Conservation (phyloP, 2,888 invertebrate species). For the Antheraea assamensis region DNA sequence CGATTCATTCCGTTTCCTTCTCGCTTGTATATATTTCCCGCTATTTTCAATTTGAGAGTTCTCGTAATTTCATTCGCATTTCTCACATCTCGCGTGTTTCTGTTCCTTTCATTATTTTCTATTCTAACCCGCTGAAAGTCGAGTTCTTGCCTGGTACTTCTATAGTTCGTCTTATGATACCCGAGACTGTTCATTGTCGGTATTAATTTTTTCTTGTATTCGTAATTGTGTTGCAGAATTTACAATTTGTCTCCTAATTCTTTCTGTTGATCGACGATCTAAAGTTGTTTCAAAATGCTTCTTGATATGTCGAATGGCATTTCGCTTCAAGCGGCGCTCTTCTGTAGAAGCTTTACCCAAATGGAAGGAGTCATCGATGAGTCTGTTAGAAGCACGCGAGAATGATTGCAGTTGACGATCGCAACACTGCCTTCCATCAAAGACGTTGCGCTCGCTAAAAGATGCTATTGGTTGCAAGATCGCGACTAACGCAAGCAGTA, state of each 20-base stretch:
- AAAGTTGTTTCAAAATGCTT: not conserved
- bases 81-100: conserved; percentile 19
- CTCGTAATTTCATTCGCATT: conserved; percentile 1
- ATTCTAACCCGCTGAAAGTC: not conserved
- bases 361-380: conserved; percentile 24
- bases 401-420: conserved; percentile 43
- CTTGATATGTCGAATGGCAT: not conserved
- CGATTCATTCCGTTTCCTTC: not conserved
- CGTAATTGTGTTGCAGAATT: conserved; percentile 7
- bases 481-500: conserved; percentile 69
- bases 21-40: not conserved
- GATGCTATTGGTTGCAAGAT: conserved; percentile 64
- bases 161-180: not conserved
- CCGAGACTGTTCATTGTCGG: not conserved
- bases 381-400: conserved; percentile 28
- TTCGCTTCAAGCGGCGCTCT: conserved; percentile 26
- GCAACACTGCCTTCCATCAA: conserved; percentile 72
- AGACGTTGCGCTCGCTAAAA: conserved; percentile 56
- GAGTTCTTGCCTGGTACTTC: not conserved
- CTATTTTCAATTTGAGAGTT: not conserved
- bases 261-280: conserved; percentile 1
- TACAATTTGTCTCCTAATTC: not conserved
- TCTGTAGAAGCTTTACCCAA: conserved; percentile 23
- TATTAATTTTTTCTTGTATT: not conserved
- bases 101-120: not conserved